Conservation (phyloP, 2,113 vertebrate species). For the Chaetodon auriga region DNA sequence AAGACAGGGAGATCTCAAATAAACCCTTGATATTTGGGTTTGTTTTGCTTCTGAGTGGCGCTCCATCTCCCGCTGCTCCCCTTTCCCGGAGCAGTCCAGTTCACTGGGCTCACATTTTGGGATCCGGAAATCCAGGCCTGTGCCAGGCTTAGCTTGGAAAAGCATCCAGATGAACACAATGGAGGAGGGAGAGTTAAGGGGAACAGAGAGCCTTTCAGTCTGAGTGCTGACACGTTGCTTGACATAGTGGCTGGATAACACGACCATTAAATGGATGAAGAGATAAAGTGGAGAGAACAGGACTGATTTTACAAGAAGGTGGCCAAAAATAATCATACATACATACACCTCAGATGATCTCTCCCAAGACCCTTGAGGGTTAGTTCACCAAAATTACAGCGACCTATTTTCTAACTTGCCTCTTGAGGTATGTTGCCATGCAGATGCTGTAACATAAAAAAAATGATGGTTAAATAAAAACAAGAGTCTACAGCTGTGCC, state of each 20-base stretch:
- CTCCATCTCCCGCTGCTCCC: constrained; percentile 56
- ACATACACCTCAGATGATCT: constrained; percentile 10
- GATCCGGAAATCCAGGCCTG: constrained; percentile 75
- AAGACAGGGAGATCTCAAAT: constrained; percentile 74
- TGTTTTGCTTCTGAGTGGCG: constrained; percentile 76
- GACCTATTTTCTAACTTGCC: not conserved
- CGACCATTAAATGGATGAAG: constrained; percentile 6
- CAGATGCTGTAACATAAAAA: not conserved
- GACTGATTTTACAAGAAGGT: constrained; percentile 1
- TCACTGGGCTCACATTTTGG: constrained; percentile 65
- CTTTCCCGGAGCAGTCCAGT: constrained; percentile 59
- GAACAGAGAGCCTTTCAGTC: constrained; percentile 60
- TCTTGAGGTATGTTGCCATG: not conserved
- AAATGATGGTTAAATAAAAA: not conserved
- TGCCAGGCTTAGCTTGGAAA: constrained; percentile 74
- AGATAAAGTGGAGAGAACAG: not conserved
- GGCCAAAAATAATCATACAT: not conserved
- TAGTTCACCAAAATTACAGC: not conserved
- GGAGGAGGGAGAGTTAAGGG: constrained; percentile 26
- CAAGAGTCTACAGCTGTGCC: too few relatives aligned
- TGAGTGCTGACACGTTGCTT: constrained; percentile 52
- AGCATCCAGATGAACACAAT: constrained; percentile 64
- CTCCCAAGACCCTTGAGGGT: not conserved
- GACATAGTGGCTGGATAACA: constrained; percentile 36
- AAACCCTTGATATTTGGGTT: constrained; percentile 73